A percentile compares a stretch with the other conserved stretches of the same genome.
phyloP scores from a whole-genome alignment of 2,888 invertebrate genomes.

The Sphaerophoria rueppellii region DNA sequence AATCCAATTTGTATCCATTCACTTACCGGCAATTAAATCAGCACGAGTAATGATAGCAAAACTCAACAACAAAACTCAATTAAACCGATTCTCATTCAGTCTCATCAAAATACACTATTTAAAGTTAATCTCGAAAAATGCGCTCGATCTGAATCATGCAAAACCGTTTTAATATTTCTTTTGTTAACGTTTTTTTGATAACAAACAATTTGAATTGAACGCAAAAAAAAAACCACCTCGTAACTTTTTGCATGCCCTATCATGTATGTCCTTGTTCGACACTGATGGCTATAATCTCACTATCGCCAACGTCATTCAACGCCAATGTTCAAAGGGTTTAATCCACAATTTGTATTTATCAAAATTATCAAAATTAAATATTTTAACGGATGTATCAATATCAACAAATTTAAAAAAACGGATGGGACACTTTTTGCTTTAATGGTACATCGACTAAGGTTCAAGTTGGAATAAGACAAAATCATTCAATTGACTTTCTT shows the following conservation, averaged over 20 bases:
- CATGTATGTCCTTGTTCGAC: background rate
- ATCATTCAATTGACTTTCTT: background rate
- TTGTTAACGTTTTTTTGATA: constrained; percentile 37
- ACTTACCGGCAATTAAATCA: constrained; percentile 21
- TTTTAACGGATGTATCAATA: background rate
- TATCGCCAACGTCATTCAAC: background rate
- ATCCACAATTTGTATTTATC: background rate
- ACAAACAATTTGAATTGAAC: background rate
- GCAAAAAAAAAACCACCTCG: background rate
- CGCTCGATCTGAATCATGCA: constrained; percentile 28
- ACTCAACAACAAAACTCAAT: constrained; percentile 22
- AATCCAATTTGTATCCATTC: background rate
- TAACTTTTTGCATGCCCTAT: background rate
- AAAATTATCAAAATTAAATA: background rate
- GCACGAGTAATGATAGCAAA: constrained; percentile 19
- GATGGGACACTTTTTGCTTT: background rate
- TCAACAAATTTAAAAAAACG: too few relatives aligned
- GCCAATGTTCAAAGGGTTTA: background rate
- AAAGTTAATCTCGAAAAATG: constrained; percentile 11
- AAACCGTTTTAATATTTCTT: constrained; percentile 13
- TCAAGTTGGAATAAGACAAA: background rate
- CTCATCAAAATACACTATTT: background rate
- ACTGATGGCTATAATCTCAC: background rate
- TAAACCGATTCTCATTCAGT: constrained; percentile 28
- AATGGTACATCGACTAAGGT: background rate